Conservation (phyloP, 1,140 invertebrate species). For the Chrysoperla carnea region DNA sequence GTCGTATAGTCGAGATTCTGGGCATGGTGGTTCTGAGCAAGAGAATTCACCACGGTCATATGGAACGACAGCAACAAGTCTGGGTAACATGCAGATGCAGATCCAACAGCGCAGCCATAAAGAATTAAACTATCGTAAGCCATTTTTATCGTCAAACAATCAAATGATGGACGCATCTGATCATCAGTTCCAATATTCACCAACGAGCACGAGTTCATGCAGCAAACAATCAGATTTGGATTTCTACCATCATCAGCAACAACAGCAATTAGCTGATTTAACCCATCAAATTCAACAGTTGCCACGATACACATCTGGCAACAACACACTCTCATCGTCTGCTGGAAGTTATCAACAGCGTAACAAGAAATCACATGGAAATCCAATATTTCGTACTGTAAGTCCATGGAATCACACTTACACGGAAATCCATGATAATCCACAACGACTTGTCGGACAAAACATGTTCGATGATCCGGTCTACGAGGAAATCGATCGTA, state of each 20-base stretch:
- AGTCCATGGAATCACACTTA: slow-evolving; percentile 42
- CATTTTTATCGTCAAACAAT: slow-evolving; percentile 9
- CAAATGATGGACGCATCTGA: background rate
- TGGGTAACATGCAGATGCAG: slow-evolving; percentile 6
- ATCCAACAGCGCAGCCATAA: slow-evolving; percentile 16
- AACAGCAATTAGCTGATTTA: background rate
- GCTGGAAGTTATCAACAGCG: slow-evolving; percentile 8
- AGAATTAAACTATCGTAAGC: slow-evolving; percentile 17
- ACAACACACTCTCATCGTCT: slow-evolving; percentile 13
- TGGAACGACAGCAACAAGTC: slow-evolving; percentile 11
- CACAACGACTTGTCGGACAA: slow-evolving; percentile 18
- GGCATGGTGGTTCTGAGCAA: slow-evolving; percentile 42
- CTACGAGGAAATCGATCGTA: slow-evolving; percentile 63
- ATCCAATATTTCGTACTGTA: slow-evolving; percentile 18
- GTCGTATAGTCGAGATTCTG: slow-evolving; percentile 41
- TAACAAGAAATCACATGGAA: slow-evolving; percentile 12
- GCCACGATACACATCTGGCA: slow-evolving; percentile 3
- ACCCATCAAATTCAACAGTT: slow-evolving; percentile 16
- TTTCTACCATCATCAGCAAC: slow-evolving; percentile 9
- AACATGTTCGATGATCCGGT: slow-evolving; percentile 52
- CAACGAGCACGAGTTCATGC: slow-evolving; percentile 2
- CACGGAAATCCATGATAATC: slow-evolving; percentile 38
- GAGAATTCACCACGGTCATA: slow-evolving; percentile 42
- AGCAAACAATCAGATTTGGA: slow-evolving; percentile 9
- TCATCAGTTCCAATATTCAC: slow-evolving; percentile 5